Base-by-base conservation (phyloP, 1,140 invertebrate genomes). In the Drosophila triauraria region DNA sequence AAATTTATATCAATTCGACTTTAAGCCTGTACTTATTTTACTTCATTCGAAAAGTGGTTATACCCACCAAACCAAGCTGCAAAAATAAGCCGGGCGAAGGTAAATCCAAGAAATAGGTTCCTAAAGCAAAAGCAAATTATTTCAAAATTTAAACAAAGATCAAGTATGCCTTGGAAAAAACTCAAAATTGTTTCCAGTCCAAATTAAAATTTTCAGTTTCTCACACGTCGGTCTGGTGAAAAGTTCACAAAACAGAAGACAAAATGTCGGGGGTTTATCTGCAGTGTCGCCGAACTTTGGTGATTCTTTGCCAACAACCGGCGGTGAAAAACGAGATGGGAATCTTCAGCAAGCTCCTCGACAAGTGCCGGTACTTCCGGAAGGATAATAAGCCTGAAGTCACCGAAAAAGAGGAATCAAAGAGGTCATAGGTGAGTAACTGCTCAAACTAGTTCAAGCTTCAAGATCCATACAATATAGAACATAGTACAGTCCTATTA, bases 201-300 rank as follows among this genome's bases (percentile, higher is more conserved):
- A 30, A n/a, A 54, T 30, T 15, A 7, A 1, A 8, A 44, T n/a
- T 27, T 44, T 65, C 3, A 44, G 61, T 67, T 53, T 32, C 15
- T 17, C 20, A 10, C 12, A 15, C 25, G 8, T 42, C 27, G 2
- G 8, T 59, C 40, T 5, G 25, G 35, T 35, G 4, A 13, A 25
- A 25, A 50, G 15, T n/a, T 32, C 10, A 54, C 1, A 8, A 23
- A 54, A 23, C 9, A 4, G 9, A 27, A 20, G 2, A 51, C 20
- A 5, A 40, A 40, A 70, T 70, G 67, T 67, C 62, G 7, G 48
- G 63, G 7, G 47, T 70, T 68, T 68, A 68, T 50, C 17, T 70
- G 17, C 67, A 70, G 30, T 51, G 67, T 23, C 48, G 62, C 12
- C 51, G 67, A 25, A 70, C 67, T 30, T 54, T 70, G 63, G 30